Base-by-base conservation (phyloP, 2,113 vertebrate genomes). In the Elephantulus edwardii region DNA sequence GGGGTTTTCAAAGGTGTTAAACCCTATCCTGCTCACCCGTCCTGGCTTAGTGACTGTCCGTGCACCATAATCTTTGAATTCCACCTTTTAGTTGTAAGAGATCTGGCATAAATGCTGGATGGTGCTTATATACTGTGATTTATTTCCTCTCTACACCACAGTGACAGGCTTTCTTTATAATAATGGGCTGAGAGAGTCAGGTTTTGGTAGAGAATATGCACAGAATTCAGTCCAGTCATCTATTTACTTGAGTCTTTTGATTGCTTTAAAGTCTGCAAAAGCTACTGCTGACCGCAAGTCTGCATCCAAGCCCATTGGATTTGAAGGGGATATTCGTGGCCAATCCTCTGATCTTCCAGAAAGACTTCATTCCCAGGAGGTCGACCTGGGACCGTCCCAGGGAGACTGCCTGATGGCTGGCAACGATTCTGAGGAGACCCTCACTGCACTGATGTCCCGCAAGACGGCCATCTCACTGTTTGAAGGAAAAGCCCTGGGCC, bases 401-500 rank as follows among this genome's bases (percentile, higher is more conserved):
- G 97, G 96, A 38, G 99, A 99, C 89, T 98, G 98, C 91, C 96
- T 99, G 92, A 97, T 98, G 89, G 92, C 98, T 1, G 97, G 98
- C 38, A 98, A 98, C 40, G 99, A 99, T 42, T 96, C 97, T 1
- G 99, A 99, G n/a, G 99, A 99, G 44, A 97, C 97, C 16, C 92
- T 98, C 30, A 98, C 98, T 2, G 97, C 98, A n/a, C 98, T 99
- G 95, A 97, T 98, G 96, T 98, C 98, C 95, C 98, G 99, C 92
- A 99, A 99, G 96, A 98, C 98, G 2, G 98, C 98, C n/a, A 87
- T 99, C 94, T 98, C 98, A 11, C 98, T 99, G 94, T 99, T 99
- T 97, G 99, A 99, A 97, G 98, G 99, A 92, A 99, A 99, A 97
- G 99, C 99, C 5, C 96, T 99, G 77, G 99, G 99, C 44, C 97